Percentiles rank a stretch among this genome's conserved stretches.
Conservation (phyloP, 2,113 vertebrate genomes). For the Tupaia chinensis region DNA sequence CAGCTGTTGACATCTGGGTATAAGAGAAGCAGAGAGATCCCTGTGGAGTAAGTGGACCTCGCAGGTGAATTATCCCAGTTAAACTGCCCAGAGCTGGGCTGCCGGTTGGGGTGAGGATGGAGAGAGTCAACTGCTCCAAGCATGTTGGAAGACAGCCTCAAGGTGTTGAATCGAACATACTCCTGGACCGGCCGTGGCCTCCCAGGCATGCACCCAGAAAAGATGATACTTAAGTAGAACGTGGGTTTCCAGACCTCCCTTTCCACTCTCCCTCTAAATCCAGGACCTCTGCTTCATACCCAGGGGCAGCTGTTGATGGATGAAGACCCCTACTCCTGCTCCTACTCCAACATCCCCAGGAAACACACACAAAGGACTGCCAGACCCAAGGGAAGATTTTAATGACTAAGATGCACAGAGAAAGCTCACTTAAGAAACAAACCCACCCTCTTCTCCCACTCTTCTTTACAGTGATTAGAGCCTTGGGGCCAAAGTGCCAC, state of each 20-base stretch:
- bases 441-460: not conserved
- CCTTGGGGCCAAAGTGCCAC: not conserved
- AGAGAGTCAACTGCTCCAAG: not conserved
- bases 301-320: not conserved
- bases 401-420: constrained; percentile 2
- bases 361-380: not conserved
- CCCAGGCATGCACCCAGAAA: not conserved
- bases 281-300: not conserved
- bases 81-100: not conserved
- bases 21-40: constrained; percentile 75
- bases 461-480: not conserved
- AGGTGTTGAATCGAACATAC: not conserved
- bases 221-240: not conserved
- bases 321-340: not conserved
- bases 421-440: constrained; percentile 42
- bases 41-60: not conserved
- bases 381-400: not conserved
- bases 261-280: not conserved
- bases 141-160: not conserved
- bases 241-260: not conserved
- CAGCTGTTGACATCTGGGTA: constrained; percentile 98
- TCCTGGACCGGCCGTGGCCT: not conserved
- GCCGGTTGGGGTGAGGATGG: not conserved
- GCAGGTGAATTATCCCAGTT: not conserved
- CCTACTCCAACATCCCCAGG: not conserved